Base-by-base conservation (phyloP, 53 echinoderm and acorn worm genomes). In the Zoroaster sp. region DNA sequence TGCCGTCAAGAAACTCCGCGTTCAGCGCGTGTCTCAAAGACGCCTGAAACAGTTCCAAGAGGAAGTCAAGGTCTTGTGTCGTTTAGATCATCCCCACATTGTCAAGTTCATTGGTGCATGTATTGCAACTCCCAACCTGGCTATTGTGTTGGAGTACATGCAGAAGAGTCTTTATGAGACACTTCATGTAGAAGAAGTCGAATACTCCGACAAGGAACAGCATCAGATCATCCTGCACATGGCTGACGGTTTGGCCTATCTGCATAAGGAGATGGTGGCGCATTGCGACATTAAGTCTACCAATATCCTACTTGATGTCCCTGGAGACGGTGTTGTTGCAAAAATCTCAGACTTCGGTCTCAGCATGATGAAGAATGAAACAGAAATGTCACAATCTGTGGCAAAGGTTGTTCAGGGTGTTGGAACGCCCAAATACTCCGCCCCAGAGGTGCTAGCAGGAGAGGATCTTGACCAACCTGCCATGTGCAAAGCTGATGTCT, bases 261-360 rank as follows among this genome's bases (percentile, higher is more conserved):
- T 92, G 43, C 92, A 92, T 65, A 14, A 34, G 9, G 43, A 35
- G 18, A 25, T 23, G 14, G 74, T 92, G 34, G 92, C 92, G 8
- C 92, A 92, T 59, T 92, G 92, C 46, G 92, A 92, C 81, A 74
- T 92, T 51, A 92, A 92, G 69, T 74, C 92, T 25, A 73, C 68
- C 17, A 92, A 92, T 74, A 89, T 92, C 40, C 68, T 92, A 18
- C 25, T 92, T 36, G 63, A 82, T 65, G 40, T 53, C 67, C 13
- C 41, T 5, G 52, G 30, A 35, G 81, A 63, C n/a, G 65, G 66
- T 30, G 41, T 81, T 15, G 59, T 75, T 49, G 92, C 83, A 36
- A 92, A 92, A 75, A 88, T 92, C n/a, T 89, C 92, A 0, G 92
- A 92, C 65, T 92, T 92, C 42, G 92, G 92, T 35, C 83, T 92